These are phyloP conservation scores for Luffia ferchaultella DNA, from an alignment of 2,888 invertebrate species.

Conservation along the genomic window DNA sequence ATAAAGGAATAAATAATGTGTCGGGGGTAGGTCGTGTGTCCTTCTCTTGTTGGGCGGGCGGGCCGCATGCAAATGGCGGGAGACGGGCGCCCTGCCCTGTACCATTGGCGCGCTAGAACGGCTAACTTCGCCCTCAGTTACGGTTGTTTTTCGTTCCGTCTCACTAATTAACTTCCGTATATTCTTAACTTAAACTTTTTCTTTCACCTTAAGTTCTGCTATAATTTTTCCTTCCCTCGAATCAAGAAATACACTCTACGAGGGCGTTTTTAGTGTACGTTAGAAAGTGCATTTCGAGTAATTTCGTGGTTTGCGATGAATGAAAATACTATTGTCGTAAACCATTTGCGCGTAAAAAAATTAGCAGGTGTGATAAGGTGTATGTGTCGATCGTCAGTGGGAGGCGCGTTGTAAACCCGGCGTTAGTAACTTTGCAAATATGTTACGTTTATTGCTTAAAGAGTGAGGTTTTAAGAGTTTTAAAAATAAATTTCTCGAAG, in stretches of 20 bases:
- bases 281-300: conserved; percentile 42
- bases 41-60: conserved; percentile 61
- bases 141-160: conserved; percentile 67
- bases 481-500: conserved; percentile 55
- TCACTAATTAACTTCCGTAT: conserved; percentile 63
- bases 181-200: conserved; percentile 65
- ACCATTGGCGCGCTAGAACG: conserved; percentile 66
- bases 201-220: conserved; percentile 40
- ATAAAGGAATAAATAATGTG: no score
- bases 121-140: conserved; percentile 67
- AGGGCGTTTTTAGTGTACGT: background rate
- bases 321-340: conserved; percentile 18
- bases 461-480: conserved; percentile 61
- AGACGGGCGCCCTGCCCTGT: conserved; percentile 40
- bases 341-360: conserved; percentile 12
- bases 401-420: conserved; percentile 15
- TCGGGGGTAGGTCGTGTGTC: conserved; percentile 41
- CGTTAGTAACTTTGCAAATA: conserved; percentile 48
- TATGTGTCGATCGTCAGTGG: conserved; percentile 40
- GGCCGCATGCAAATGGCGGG: conserved; percentile 67
- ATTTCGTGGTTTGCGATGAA: conserved; percentile 51
- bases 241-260: background rate
- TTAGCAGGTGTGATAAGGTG: conserved; percentile 22
- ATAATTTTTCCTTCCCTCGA: conserved; percentile 12
- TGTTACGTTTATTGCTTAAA: conserved; percentile 58